phyloP scores from a whole-genome alignment of 2,113 vertebrate species.

The Albula goreensis region DNA sequence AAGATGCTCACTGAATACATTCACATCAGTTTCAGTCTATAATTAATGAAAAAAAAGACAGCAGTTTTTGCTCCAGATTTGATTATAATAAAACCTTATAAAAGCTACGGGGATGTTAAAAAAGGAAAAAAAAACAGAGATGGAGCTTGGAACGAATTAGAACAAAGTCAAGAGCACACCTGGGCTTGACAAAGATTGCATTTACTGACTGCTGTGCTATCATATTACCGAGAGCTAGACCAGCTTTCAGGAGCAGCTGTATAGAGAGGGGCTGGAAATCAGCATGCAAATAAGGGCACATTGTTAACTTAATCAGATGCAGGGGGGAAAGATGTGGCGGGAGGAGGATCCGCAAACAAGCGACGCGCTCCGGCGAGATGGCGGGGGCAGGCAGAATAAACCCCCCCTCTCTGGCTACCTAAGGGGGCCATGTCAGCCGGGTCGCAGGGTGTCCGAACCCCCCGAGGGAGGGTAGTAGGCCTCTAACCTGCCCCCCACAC shows the following conservation, averaged over 20 bases:
- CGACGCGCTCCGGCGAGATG: slow-evolving; percentile 68
- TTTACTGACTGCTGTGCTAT: slow-evolving; percentile 98
- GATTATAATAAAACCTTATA: slow-evolving; percentile 98
- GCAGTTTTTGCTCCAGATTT: slow-evolving; percentile 93
- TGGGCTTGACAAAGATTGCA: slow-evolving; percentile 98
- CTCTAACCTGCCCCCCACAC: slow-evolving; percentile 31
- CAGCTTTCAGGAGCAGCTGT: slow-evolving; percentile 85
- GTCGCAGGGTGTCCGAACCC: slow-evolving; percentile 46
- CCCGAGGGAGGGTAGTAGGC: background rate
- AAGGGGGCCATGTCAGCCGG: slow-evolving; percentile 65
- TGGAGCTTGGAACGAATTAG: slow-evolving; percentile 83
- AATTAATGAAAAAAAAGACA: slow-evolving; percentile 83
- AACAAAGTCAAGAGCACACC: slow-evolving; percentile 97
- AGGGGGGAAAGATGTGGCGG: slow-evolving; percentile 88
- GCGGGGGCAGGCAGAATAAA: slow-evolving; percentile 73
- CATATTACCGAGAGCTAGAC: slow-evolving; percentile 91
- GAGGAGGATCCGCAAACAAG: slow-evolving; percentile 75
- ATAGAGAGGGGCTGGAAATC: slow-evolving; percentile 91
- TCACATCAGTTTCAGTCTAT: slow-evolving; percentile 80
- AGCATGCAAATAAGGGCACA: slow-evolving; percentile 99
- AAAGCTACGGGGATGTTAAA: slow-evolving; percentile 83
- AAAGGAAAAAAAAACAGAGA: slow-evolving; percentile 74
- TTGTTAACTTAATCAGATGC: slow-evolving; percentile 99
- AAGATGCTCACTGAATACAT: slow-evolving; percentile 85
- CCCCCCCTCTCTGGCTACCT: slow-evolving; percentile 55